Conservation (phyloP, 2,113 vertebrate species). For the Perognathus longimembris region DNA sequence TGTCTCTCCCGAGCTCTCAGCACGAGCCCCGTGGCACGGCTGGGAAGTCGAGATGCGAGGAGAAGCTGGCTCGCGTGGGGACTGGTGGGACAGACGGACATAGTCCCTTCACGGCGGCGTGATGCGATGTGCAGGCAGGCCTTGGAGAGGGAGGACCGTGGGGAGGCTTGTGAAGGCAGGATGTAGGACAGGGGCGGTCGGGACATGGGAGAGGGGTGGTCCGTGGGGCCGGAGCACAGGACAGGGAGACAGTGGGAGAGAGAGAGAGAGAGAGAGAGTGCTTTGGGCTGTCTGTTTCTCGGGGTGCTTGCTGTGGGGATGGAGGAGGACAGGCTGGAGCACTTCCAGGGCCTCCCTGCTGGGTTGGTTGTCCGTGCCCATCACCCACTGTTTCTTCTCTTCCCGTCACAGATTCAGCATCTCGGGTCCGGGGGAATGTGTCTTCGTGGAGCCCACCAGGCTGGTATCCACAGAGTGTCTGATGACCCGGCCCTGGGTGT, state of each 20-base stretch:
- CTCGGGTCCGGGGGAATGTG: constrained; percentile 73
- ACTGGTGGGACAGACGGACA: neutral
- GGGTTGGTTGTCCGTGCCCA: no score
- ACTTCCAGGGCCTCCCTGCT: neutral
- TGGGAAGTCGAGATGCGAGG: neutral
- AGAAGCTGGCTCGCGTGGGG: neutral
- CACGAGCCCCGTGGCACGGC: neutral
- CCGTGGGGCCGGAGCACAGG: neutral
- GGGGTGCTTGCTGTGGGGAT: neutral
- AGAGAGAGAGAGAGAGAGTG: neutral
- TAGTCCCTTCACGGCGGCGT: no score
- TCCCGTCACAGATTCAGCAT: constrained; percentile 64
- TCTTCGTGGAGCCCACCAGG: constrained; percentile 81
- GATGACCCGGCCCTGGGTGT: constrained; percentile 81
- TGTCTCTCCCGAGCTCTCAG: neutral
- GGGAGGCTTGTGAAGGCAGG: no score
- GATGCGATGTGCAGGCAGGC: neutral
- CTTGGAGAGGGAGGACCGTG: neutral
- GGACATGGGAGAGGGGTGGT: no score
- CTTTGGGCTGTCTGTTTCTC: rapidly evolving
- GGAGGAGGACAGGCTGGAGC: neutral
- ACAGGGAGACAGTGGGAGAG: neutral
- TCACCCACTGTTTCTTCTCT: neutral
- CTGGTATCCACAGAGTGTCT: constrained; percentile 79
- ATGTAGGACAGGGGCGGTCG: no score